Evolutionary conservation across 1,140 invertebrate species (phyloP), one percentile per base, ranked within the genome.

Genomic region (Drosophila takahashii): DNA sequence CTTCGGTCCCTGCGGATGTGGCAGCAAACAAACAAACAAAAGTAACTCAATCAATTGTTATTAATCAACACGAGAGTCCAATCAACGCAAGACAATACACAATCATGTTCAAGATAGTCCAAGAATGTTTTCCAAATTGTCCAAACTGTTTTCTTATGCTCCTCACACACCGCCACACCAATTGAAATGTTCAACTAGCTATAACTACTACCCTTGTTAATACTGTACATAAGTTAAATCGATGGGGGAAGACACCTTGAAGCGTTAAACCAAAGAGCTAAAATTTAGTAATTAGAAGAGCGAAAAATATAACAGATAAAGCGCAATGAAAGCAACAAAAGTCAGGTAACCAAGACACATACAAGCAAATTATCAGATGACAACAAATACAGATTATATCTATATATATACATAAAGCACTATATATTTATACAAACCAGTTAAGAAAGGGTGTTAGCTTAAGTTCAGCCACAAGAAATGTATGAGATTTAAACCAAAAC

Each of bases 1-100:
- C 87, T 86, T 62, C 76, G 81, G 48, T 87, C 86, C n/a, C 52
- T 90, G 52, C 45, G 79, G 73, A 86, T 90, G 51, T 90, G 79
- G 78, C 86, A 79, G 60, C 75, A 77, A 44, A 61, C 77, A 54
- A 85, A 76, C 44, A 80, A 90, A 79, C 78, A 41, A 70, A 73
- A 45, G 36, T 27, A 39, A 66, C 51, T 32, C 65, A 67, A 39
- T 59, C 41, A 75, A 79, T 69, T 80, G 64, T 81, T 69, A 78
- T 67, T 45, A 56, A 54, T 48, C 47, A 29, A 10, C 13, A 37
- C 39, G 29, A 51, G 41, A 52, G 56, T 47, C 77, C 74, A 66
- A 71, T 79, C 56, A 52, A 65, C 72, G 53, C 58, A 50, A 78
- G 69, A 83, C 72, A 81, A 81, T 80, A 80, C 47, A 56, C 47